Conservation (phyloP, 2,797 vertebrate genomes). For the Smutsia gigantea region DNA sequence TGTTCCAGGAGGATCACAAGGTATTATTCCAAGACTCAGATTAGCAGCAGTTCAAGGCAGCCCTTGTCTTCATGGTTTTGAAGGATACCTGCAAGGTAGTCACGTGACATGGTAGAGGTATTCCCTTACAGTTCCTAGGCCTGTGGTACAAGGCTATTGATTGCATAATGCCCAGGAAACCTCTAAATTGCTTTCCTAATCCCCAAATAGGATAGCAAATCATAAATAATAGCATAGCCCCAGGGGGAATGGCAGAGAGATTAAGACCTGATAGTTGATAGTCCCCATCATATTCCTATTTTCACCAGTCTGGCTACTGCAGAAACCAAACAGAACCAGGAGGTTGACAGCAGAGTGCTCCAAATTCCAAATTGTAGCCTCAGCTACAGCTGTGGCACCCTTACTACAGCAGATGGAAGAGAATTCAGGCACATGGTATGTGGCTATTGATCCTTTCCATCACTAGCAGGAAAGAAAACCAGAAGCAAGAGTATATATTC, state of each 20-base stretch:
- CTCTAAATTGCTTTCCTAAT: background rate
- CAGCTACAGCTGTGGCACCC: background rate
- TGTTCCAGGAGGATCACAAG: background rate
- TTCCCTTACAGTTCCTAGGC: background rate
- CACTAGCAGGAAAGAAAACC: background rate
- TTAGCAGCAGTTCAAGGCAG: background rate
- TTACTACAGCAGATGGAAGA: background rate
- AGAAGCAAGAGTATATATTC: background rate
- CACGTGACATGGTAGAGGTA: background rate
- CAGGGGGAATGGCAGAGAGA: background rate
- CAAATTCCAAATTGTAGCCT: background rate
- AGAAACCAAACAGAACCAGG: background rate
- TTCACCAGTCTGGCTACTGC: background rate
- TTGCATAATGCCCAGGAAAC: background rate
- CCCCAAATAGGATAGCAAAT: background rate
- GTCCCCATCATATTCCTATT: background rate
- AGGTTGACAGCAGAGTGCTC: background rate
- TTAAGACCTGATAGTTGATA: background rate
- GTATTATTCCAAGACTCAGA: conserved; percentile 7
- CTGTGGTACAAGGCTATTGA: background rate
- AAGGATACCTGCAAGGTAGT: background rate
- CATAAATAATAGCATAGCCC: background rate
- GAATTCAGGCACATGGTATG: background rate
- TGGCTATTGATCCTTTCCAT: background rate
- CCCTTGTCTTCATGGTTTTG: background rate